phyloP scores from a whole-genome alignment of 2,797 vertebrate species.

The Lagodon rhomboides region DNA sequence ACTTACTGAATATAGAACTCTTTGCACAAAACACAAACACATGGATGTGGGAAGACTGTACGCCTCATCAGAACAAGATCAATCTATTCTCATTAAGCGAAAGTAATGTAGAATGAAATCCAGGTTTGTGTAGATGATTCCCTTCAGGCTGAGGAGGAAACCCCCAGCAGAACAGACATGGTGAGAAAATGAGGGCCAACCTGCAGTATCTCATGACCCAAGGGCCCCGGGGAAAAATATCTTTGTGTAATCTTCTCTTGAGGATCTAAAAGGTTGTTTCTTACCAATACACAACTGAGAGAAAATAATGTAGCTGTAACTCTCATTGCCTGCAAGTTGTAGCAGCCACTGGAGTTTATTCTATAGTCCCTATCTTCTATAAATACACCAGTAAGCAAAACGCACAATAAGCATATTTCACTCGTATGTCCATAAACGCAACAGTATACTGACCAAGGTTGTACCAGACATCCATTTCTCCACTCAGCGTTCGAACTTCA shows the following conservation, averaged over 20 bases:
- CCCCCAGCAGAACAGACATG: background rate
- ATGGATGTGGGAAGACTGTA: conserved; percentile 15
- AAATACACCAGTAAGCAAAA: background rate
- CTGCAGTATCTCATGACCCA: background rate
- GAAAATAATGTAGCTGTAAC: background rate
- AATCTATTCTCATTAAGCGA: conserved; percentile 15
- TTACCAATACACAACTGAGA: background rate
- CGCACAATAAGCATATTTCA: background rate
- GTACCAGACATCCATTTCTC: conserved; percentile 99
- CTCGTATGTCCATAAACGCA: background rate
- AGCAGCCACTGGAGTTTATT: background rate
- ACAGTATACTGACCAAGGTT: conserved; percentile 91
- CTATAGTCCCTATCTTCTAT: background rate
- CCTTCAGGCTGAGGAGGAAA: background rate
- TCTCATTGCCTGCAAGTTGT: background rate
- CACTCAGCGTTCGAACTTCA: conserved; percentile 96
- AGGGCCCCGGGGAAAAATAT: background rate
- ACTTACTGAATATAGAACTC: conserved; percentile 23
- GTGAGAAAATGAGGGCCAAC: conserved; percentile 8
- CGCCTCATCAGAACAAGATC: background rate
- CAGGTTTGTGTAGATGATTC: conserved; percentile 3
- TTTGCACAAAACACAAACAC: conserved; percentile 12
- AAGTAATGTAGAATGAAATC: conserved; percentile 18
- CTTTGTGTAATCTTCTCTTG: background rate
- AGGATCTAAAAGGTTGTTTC: background rate